Conservation (phyloP, 2,113 vertebrate genomes). For the Python bivittatus region DNA sequence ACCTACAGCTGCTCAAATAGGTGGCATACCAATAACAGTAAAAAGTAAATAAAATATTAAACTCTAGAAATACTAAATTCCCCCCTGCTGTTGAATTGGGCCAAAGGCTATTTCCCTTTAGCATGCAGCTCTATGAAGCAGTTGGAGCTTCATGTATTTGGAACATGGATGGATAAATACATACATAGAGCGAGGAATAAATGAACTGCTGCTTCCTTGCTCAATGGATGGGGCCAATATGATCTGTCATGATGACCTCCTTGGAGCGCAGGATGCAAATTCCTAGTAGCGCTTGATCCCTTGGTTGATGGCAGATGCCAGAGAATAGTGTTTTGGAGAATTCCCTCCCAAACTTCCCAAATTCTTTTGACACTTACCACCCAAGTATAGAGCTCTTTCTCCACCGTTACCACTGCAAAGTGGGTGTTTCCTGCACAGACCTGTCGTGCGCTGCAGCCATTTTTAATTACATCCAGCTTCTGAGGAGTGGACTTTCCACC, state of each 20-base stretch:
- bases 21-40: neutral
- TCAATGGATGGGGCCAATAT: neutral
- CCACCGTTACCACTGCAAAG: constrained; percentile 97
- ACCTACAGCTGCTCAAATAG: neutral
- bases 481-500: constrained; percentile 97
- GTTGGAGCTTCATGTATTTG: neutral
- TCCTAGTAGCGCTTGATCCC: neutral
- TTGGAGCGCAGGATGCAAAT: neutral
- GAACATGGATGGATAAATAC: neutral
- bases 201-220: neutral
- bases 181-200: neutral
- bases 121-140: neutral
- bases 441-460: constrained; percentile 92
- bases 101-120: neutral
- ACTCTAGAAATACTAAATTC: neutral
- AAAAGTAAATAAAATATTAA: neutral
- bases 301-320: neutral
- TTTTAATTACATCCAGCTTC: constrained; percentile 94
- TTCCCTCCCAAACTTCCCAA: fast-evolving
- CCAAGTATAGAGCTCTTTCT: constrained; percentile 98
- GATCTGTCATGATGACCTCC: neutral
- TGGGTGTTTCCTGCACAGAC: constrained; percentile 96
- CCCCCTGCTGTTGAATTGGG: too few species aligned
- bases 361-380: constrained; percentile 83
- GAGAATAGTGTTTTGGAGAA: fast-evolving